phyloP scores from a whole-genome alignment of 2,888 invertebrate genomes.

The Laspeyria flexula region DNA sequence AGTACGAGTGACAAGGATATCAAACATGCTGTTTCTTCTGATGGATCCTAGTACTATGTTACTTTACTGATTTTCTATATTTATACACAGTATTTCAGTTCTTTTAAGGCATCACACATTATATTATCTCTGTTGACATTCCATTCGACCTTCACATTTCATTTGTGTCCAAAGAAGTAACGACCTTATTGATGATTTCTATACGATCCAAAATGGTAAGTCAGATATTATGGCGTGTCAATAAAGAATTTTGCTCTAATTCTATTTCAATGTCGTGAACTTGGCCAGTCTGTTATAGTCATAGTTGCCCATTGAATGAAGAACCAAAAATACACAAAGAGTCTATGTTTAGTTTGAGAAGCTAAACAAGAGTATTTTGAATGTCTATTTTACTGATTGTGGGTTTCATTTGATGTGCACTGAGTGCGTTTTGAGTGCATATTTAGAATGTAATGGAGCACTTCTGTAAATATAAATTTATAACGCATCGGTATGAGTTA shows the following conservation, averaged over 20 bases:
- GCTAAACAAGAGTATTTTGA: background rate
- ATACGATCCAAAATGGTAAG: background rate
- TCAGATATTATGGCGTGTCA: background rate
- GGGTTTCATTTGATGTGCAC: background rate
- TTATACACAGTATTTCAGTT: too few species aligned
- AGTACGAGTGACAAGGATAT: too few species aligned
- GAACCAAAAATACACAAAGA: background rate
- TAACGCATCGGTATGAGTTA: conserved; percentile 14
- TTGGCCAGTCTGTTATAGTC: background rate
- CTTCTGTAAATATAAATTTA: conserved; percentile 6
- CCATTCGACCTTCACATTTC: too few species aligned
- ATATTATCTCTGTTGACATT: too few species aligned
- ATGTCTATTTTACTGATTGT: background rate
- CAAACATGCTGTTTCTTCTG: too few species aligned
- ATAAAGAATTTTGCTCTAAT: background rate
- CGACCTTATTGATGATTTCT: too few species aligned
- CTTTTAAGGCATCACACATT: too few species aligned
- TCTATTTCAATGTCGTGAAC: background rate
- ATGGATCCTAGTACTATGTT: too few species aligned
- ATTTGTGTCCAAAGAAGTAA: too few species aligned
- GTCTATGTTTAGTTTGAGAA: background rate
- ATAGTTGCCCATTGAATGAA: background rate
- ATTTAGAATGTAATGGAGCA: conserved; percentile 9
- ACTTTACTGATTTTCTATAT: too few species aligned
- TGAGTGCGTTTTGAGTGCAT: background rate